Base-by-base conservation (phyloP, 2,113 vertebrate genomes). In the Microtus pennsylvanicus region DNA sequence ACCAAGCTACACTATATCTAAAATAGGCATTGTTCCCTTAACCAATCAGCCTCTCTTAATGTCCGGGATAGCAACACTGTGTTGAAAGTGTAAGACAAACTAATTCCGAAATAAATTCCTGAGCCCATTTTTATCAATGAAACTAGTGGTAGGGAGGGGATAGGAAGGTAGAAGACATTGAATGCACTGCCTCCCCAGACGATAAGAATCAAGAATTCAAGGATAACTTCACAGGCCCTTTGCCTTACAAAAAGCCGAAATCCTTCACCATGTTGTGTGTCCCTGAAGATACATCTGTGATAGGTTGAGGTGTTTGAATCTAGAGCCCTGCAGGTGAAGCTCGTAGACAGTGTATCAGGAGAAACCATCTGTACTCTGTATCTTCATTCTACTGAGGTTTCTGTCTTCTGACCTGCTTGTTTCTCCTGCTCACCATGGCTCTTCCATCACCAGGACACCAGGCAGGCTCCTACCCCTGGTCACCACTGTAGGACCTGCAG, bases 181-280 rank as follows among this genome's bases (percentile, higher is more conserved):
- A 28, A 92, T 22, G 11, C 47, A 74, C 1, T 38, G 38, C 14
- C 24, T 42, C n/a, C 35, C 69, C 69, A 19, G 35, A 28, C 72
- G 11, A 4, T 76, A 95, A 92, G 7, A 89, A 75, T 72, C 35
- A 90, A 96, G 35, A n/a, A 96, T 89, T 87, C 70, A 75, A n/a
- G 85, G 63, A 96, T 38, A 72, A 67, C 69, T 96, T 94, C 17
- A 47, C 42, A 70, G 90, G 70, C 95, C 91, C 80, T 83, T 67
- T 92, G 75, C 21, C 75, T 76, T 82, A 91, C 90, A 96, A 89
- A 95, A 97, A 97, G 85, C 87, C 91, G 78, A 90, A 96, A 94
- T 91, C 88, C 91, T 26, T 30, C 77, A 91, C 38, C 67, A 1
- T 0, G 3, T 69, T 74, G 28, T 85, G 96, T 96, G 90, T 26